Evolutionary conservation across 2,888 invertebrate species (phyloP).

Genomic region (Crioceris asparagi): DNA sequence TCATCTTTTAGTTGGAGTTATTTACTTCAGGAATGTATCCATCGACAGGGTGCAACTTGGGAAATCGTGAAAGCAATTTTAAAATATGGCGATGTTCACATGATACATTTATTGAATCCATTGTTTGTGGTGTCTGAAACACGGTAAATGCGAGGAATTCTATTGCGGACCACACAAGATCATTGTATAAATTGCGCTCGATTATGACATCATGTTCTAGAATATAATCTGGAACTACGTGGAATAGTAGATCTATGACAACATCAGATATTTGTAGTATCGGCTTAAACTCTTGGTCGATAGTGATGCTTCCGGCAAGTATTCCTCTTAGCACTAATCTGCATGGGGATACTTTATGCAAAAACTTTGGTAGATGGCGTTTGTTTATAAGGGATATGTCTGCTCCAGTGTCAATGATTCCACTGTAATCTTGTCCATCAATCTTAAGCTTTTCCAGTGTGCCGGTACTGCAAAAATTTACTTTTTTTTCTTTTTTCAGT

Average conservation of each 20-base stretch:
- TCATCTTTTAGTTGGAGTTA: not conserved
- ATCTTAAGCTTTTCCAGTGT: conserved; percentile 3
- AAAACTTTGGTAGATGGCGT: not conserved
- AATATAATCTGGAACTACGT: not conserved
- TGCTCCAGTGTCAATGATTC: conserved; percentile 12
- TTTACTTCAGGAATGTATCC: not conserved
- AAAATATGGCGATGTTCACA: not conserved
- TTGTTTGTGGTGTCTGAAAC: not conserved
- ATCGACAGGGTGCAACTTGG: not conserved
- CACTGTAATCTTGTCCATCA: conserved; percentile 5
- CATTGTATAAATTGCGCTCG: not conserved
- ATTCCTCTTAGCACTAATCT: not conserved
- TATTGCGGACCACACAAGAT: not conserved
- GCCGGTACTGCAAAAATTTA: conserved; percentile 10
- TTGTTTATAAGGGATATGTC: conserved; percentile 8
- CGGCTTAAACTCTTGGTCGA: not conserved
- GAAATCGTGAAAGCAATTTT: not conserved
- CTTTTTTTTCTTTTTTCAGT: conserved; percentile 12
- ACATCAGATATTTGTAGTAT: not conserved
- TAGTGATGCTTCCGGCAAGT: not conserved
- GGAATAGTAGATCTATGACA: not conserved
- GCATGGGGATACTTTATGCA: not conserved
- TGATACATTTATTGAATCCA: not conserved
- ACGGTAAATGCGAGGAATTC: not conserved
- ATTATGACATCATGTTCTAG: not conserved